These are phyloP conservation scores for Macropodus opercularis DNA, from an alignment of 2,797 vertebrate genomes.

Conservation along the genomic window DNA sequence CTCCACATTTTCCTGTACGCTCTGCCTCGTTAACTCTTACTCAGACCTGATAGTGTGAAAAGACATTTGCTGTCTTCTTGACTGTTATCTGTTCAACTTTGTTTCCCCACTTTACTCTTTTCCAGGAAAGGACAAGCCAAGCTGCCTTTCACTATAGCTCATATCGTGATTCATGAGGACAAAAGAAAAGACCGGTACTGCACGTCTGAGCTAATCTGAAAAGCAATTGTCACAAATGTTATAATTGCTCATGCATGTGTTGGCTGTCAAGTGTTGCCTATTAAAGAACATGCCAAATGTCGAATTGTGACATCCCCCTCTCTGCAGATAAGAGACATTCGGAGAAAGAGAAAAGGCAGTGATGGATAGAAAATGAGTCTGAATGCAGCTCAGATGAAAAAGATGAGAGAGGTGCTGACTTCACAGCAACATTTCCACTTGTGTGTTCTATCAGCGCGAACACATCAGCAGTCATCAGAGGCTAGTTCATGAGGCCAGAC, in stretches of 20 bases:
- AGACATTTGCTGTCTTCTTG: slow-evolving; percentile 53
- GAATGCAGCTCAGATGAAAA: slow-evolving; percentile 29
- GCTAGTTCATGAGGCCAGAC: slow-evolving; percentile 48
- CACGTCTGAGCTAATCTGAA: slow-evolving; percentile 38
- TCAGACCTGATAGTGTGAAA: slow-evolving; percentile 68
- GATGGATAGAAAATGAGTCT: slow-evolving; percentile 18
- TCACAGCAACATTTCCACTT: slow-evolving; percentile 35
- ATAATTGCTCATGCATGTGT: slow-evolving; percentile 43
- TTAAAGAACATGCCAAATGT: slow-evolving; percentile 29
- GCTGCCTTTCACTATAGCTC: slow-evolving; percentile 26
- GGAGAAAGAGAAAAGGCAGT: slow-evolving; percentile 25
- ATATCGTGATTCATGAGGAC: slow-evolving; percentile 22
- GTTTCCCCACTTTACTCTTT: slow-evolving; percentile 61
- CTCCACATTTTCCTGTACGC: slow-evolving; percentile 57
- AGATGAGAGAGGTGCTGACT: slow-evolving; percentile 43
- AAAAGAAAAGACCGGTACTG: slow-evolving; percentile 19
- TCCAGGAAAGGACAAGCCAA: slow-evolving; percentile 6
- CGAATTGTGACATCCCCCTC: slow-evolving; percentile 34
- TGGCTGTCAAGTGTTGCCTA: slow-evolving; percentile 42
- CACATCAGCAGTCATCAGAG: slow-evolving; percentile 60
- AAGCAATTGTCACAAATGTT: slow-evolving; percentile 35
- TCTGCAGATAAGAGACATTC: slow-evolving; percentile 56
- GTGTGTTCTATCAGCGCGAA: slow-evolving; percentile 40
- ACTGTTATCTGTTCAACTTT: slow-evolving; percentile 61
- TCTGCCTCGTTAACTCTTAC: slow-evolving; percentile 76